phyloP scores from a whole-genome alignment of 2,797 vertebrate genomes.

The Labeo calbasu region DNA sequence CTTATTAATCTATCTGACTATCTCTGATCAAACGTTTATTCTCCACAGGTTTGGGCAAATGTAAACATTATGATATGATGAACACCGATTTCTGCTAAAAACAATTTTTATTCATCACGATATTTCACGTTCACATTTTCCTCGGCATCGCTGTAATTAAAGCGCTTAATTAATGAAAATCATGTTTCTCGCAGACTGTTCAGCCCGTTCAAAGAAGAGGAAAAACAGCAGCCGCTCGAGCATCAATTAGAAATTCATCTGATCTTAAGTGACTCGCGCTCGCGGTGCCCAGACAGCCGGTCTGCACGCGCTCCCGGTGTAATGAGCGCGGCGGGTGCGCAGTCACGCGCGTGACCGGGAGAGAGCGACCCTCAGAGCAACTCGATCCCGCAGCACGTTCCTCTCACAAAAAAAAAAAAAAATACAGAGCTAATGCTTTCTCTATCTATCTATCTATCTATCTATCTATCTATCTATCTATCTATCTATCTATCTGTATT shows the following conservation, averaged over 20 bases:
- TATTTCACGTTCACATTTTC: not conserved
- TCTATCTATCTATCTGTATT: not conserved
- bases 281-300: not conserved
- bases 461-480: not conserved
- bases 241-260: constrained; percentile 20
- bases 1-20: not conserved
- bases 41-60: not conserved
- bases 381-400: not conserved
- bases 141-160: not conserved
- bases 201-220: not conserved
- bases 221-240: not conserved
- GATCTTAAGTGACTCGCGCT: constrained; percentile 16
- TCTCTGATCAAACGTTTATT: not conserved
- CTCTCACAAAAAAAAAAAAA: not conserved
- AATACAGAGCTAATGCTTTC: too few relatives aligned
- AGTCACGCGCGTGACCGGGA: constrained; percentile 34
- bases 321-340: constrained; percentile 27
- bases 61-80: not conserved
- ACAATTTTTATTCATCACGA: not conserved
- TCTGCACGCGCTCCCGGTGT: constrained; percentile 25
- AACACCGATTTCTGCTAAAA: not conserved
- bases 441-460: not conserved
- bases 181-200: not conserved
- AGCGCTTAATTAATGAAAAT: not conserved
- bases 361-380: constrained; percentile 17